phyloP scores from a whole-genome alignment of 2,888 invertebrate genomes.

The Anoncus sp. region DNA sequence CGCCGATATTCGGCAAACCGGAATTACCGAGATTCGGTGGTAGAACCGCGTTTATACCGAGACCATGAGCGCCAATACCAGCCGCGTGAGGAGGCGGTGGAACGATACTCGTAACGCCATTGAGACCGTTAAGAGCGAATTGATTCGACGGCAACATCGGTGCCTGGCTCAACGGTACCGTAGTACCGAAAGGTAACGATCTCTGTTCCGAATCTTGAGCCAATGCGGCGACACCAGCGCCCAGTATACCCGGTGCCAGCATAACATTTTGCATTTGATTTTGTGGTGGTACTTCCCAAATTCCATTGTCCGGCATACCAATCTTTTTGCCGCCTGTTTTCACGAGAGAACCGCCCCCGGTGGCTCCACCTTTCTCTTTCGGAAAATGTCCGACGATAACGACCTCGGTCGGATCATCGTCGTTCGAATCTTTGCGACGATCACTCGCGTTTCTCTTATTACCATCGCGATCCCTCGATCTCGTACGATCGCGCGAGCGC shows the following conservation, averaged over 20 bases:
- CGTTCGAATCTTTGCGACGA: slow-evolving; percentile 73
- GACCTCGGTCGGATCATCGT: slow-evolving; percentile 77
- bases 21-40: slow-evolving; percentile 65
- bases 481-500: slow-evolving; percentile 81
- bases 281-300: slow-evolving; percentile 82
- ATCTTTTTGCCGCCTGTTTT: slow-evolving; percentile 57
- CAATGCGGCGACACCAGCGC: slow-evolving; percentile 67
- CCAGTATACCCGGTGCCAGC: slow-evolving; percentile 78
- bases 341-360: slow-evolving; percentile 18
- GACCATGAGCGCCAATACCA: slow-evolving; percentile 66
- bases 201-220: slow-evolving; percentile 59
- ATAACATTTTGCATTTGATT: slow-evolving; percentile 78
- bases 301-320: slow-evolving; percentile 74
- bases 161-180: slow-evolving; percentile 64
- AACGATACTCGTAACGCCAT: slow-evolving; percentile 76
- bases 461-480: slow-evolving; percentile 77
- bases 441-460: slow-evolving; percentile 75
- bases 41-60: slow-evolving; percentile 65
- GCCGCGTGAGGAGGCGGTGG: slow-evolving; percentile 74
- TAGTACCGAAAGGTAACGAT: slow-evolving; percentile 69
- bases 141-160: slow-evolving; percentile 75
- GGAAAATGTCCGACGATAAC: slow-evolving; percentile 81
- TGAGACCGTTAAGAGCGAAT: slow-evolving; percentile 78
- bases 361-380: slow-evolving; percentile 74
- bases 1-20: slow-evolving; percentile 65